A percentile compares a stretch with the other conserved stretches of the same genome.
These are phyloP conservation scores for Arvicanthis niloticus DNA, from an alignment of 2,113 vertebrate species.

Conservation along the genomic window DNA sequence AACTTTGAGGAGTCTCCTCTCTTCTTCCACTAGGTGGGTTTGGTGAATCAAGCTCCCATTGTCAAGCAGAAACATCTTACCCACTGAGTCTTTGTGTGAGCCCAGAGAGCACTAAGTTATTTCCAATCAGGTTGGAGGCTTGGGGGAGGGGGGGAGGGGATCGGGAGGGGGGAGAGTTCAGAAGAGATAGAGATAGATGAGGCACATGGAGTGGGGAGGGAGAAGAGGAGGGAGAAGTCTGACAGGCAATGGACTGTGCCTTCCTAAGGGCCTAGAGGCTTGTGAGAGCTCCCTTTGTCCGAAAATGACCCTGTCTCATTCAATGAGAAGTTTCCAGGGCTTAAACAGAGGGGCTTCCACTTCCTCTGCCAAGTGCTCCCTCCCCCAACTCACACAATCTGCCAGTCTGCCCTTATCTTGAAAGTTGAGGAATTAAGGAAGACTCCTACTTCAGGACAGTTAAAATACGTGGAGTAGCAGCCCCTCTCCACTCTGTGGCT, in stretches of 20 bases:
- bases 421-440: background rate
- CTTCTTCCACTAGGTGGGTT: background rate
- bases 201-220: too few species aligned
- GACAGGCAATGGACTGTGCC: background rate
- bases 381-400: background rate
- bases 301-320: background rate
- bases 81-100: background rate
- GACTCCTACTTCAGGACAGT: background rate
- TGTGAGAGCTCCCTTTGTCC: background rate
- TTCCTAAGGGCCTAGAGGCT: background rate
- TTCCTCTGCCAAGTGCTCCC: background rate
- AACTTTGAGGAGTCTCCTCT: background rate
- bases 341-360: rapidly evolving
- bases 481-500: rapidly evolving
- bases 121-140: background rate
- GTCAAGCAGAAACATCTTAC: background rate
- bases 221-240: background rate
- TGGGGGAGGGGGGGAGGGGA: background rate
- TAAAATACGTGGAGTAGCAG: background rate
- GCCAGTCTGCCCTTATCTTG: background rate
- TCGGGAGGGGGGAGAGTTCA: background rate
- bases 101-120: background rate
- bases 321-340: background rate
- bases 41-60: too few species aligned
- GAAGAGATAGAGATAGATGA: too few species aligned